These are phyloP conservation scores for Recurvirostra avosetta DNA, from an alignment of 2,113 vertebrate genomes.

Conservation along the genomic window DNA sequence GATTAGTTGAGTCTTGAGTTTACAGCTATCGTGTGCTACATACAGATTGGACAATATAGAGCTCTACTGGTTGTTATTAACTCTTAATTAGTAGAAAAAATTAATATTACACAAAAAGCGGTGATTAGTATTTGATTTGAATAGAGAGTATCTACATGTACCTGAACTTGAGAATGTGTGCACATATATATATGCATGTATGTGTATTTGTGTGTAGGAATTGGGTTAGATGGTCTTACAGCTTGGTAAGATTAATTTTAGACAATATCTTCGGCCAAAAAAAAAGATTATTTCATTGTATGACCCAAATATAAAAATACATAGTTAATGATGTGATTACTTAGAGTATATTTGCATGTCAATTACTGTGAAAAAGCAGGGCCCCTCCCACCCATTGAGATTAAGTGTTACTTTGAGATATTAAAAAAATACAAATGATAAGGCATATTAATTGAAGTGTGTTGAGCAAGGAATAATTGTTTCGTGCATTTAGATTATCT, in stretches of 20 bases:
- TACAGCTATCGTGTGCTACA: fast-evolving
- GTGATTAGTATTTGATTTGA: background rate
- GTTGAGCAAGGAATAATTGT: background rate
- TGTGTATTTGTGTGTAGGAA: background rate
- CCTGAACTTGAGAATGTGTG: background rate
- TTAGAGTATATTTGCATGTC: background rate
- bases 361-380: background rate
- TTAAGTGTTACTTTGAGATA: constrained; percentile 8
- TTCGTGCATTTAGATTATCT: background rate
- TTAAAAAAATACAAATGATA: background rate
- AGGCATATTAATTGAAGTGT: background rate
- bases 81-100: background rate
- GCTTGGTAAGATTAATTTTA: background rate
- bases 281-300: background rate
- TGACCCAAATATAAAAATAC: background rate
- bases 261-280: background rate
- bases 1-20: background rate
- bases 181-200: background rate
- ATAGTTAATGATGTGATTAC: background rate
- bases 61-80: background rate
- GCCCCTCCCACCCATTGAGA: background rate
- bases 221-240: background rate
- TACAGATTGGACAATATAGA: background rate
- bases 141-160: background rate
- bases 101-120: background rate